Evolutionary conservation across 2,888 invertebrate genomes (phyloP).

Genomic region (Tholera decimalis): DNA sequence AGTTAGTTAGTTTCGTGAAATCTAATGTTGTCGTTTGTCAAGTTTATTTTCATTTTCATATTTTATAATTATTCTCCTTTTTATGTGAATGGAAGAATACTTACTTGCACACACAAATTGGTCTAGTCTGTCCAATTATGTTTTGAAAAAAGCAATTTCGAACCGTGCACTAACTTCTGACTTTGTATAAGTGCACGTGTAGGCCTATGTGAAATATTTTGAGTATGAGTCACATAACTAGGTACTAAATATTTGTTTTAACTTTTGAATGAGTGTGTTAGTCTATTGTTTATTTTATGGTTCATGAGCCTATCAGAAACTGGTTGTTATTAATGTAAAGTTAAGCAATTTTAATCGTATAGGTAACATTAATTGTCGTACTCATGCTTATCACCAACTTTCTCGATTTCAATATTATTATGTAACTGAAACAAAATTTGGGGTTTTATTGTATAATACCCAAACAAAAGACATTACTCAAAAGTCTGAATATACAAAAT

Average conservation of each 20-base stretch:
- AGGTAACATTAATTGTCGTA: slow-evolving; percentile 41
- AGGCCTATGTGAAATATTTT: too few species aligned
- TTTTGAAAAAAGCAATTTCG: too few species aligned
- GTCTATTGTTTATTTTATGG: slow-evolving; percentile 4
- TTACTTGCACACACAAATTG: too few species aligned
- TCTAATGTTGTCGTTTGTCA: too few species aligned
- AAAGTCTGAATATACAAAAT: slow-evolving; percentile 77
- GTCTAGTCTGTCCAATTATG: too few species aligned
- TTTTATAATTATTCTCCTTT: too few species aligned
- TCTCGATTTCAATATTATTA: slow-evolving; percentile 24
- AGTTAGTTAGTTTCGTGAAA: too few species aligned
- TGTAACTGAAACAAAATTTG: slow-evolving; percentile 29
- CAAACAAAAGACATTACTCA: slow-evolving; percentile 68
- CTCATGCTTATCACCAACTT: slow-evolving; percentile 38
- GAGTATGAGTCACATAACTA: too few species aligned
- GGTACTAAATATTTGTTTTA: background rate
- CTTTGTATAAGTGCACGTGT: too few species aligned
- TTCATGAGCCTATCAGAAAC: slow-evolving; percentile 1
- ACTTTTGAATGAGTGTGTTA: background rate
- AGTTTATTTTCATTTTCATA: too few species aligned
- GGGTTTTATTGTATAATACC: slow-evolving; percentile 58
- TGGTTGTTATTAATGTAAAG: slow-evolving; percentile 15
- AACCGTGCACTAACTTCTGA: too few species aligned
- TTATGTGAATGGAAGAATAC: too few species aligned
- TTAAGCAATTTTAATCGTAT: slow-evolving; percentile 10